A percentile compares a stretch with the other conserved stretches of the same genome.
These are phyloP conservation scores for Odocoileus virginianus DNA, from an alignment of 2,113 vertebrate genomes.

Conservation along the genomic window DNA sequence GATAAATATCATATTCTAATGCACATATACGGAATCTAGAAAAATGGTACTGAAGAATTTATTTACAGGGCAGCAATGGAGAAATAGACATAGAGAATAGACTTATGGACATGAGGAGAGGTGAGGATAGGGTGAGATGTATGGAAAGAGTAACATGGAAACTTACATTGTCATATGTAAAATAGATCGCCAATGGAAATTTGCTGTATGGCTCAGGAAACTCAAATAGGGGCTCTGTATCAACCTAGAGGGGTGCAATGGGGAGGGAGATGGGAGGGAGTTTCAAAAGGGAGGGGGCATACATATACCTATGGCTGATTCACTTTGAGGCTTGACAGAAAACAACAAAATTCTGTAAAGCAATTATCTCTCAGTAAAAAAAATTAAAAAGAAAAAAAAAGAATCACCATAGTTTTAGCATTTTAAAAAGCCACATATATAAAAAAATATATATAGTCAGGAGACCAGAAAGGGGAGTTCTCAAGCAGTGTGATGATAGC, in stretches of 20 bases:
- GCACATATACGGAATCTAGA: neutral
- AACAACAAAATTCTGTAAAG: neutral
- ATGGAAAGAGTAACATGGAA: neutral
- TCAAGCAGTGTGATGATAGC: neutral
- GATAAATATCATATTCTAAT: neutral
- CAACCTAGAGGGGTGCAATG: neutral
- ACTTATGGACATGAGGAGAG: neutral
- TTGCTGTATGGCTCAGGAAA: neutral
- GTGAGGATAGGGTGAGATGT: neutral
- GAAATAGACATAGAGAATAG: neutral
- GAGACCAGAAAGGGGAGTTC: neutral
- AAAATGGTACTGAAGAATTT: neutral
- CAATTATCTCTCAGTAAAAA: neutral
- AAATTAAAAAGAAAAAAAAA: neutral
- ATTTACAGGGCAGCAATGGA: neutral
- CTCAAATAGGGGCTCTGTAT: neutral
- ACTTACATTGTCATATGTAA: neutral
- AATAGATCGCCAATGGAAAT: neutral
- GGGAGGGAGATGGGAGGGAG: neutral
- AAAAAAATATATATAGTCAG: neutral
- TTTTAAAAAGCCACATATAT: neutral
- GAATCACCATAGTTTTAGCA: neutral
- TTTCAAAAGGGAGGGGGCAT: neutral
- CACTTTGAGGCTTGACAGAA: neutral
- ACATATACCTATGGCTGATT: neutral